These are phyloP conservation scores for Actinopyga echinites DNA, from an alignment of 53 echinoderm and acorn worm genomes.

Conservation along the genomic window DNA sequence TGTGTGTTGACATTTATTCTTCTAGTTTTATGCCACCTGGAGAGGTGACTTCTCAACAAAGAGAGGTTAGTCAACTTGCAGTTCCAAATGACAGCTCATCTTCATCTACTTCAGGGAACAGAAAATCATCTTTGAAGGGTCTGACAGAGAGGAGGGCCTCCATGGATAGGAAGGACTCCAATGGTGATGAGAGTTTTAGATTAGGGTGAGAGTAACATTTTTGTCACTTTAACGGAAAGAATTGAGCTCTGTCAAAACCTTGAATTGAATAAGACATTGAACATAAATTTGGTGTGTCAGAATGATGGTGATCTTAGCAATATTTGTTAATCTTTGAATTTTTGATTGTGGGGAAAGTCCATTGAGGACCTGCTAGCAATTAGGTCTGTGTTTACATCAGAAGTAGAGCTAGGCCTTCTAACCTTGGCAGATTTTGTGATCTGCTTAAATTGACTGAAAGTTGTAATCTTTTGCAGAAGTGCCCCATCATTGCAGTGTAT, in stretches of 20 bases:
- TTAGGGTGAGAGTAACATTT: constrained; percentile 4
- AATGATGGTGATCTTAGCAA: no score
- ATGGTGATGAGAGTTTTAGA: constrained; percentile 27
- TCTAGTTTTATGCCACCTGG: background rate
- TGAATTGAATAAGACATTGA: no score
- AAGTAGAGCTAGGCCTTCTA: no score
- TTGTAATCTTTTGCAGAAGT: no score
- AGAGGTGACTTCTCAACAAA: background rate
- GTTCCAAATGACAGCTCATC: background rate
- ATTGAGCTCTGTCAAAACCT: background rate
- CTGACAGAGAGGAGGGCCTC: background rate
- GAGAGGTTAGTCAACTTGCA: background rate
- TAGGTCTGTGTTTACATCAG: no score
- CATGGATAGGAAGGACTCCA: background rate
- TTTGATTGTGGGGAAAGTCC: no score
- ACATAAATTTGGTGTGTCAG: no score
- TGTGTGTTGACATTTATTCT: background rate
- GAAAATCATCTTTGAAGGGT: background rate
- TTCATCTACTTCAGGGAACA: background rate
- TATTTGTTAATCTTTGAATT: no score
- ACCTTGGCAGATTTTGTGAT: no score
- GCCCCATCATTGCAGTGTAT: no score
- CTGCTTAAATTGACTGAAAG: no score
- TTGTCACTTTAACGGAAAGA: background rate
- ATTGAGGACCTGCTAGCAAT: no score